Evolutionary conservation across 2,888 invertebrate species (phyloP).

Genomic region (Macrophya alboannulata): DNA sequence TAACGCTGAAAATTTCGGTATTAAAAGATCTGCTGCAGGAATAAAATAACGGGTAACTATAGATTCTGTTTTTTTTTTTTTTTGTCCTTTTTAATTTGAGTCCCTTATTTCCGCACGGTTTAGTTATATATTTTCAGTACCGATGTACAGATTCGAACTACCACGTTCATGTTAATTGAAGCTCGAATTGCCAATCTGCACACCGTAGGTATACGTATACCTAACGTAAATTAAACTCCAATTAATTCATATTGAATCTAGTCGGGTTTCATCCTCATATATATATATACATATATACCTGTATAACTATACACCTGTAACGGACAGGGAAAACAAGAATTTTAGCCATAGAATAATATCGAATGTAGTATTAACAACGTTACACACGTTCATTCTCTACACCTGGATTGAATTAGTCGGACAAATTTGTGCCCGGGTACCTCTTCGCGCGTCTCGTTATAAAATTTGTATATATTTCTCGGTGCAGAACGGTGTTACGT

Average conservation of each 20-base stretch:
- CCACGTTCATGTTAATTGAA: background rate
- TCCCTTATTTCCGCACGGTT: background rate
- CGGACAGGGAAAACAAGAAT: background rate
- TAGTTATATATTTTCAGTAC: too few species aligned
- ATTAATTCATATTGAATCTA: constrained; percentile 38
- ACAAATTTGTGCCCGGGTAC: too few species aligned
- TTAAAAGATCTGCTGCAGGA: background rate
- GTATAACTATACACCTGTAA: background rate
- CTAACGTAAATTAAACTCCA: constrained; percentile 5
- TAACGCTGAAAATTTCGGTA: background rate
- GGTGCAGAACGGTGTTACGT: too few species aligned
- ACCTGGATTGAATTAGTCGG: too few species aligned
- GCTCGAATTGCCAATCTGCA: constrained; percentile 22
- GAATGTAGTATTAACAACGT: too few species aligned
- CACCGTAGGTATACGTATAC: background rate
- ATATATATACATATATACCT: background rate
- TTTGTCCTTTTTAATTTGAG: background rate
- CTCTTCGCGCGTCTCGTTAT: too few species aligned
- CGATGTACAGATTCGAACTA: background rate
- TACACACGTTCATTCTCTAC: too few species aligned
- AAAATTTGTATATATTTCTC: too few species aligned
- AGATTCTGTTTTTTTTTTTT: background rate
- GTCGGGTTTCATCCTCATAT: background rate
- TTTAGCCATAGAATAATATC: background rate
- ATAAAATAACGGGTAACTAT: background rate